Evolutionary conservation across 2,888 invertebrate species (phyloP).

Genomic region (Gonocerus acuteangulatus): DNA sequence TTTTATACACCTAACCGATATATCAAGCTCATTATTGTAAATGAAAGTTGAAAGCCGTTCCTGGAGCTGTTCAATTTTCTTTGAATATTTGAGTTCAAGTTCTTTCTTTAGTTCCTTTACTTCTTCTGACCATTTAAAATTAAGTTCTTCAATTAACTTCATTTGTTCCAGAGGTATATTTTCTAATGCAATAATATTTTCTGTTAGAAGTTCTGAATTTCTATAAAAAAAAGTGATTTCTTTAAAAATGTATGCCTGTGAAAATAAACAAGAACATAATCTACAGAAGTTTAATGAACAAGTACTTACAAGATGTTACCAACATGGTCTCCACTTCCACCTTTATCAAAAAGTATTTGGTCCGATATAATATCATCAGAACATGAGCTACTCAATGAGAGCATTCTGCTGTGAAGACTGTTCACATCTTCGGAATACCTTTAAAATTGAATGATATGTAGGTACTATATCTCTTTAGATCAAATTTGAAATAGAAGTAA

Average conservation of each 20-base stretch:
- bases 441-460: too few species aligned
- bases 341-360: slow-evolving; percentile 2
- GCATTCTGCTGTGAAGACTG: slow-evolving; percentile 57
- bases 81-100: slow-evolving; percentile 28
- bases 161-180: neutral
- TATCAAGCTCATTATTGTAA: slow-evolving; percentile 24
- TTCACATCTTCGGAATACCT: slow-evolving; percentile 61
- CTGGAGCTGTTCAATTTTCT: slow-evolving; percentile 28
- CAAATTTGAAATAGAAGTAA: too few species aligned
- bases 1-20: slow-evolving; percentile 27
- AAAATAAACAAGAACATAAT: too few species aligned
- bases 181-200: neutral
- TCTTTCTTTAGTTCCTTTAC: slow-evolving; percentile 19
- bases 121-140: slow-evolving; percentile 8
- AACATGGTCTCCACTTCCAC: neutral
- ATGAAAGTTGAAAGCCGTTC: slow-evolving; percentile 2
- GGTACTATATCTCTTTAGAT: too few species aligned
- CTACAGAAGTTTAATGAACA: too few species aligned
- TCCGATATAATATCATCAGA: slow-evolving; percentile 44
- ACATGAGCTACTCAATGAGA: slow-evolving; percentile 46
- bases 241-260: too few species aligned
- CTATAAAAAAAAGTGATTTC: neutral
- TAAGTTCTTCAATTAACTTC: slow-evolving; percentile 21
- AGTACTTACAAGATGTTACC: neutral
- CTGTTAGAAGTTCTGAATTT: neutral